Conservation (phyloP, 2,113 vertebrate species). For the Albula glossodonta region DNA sequence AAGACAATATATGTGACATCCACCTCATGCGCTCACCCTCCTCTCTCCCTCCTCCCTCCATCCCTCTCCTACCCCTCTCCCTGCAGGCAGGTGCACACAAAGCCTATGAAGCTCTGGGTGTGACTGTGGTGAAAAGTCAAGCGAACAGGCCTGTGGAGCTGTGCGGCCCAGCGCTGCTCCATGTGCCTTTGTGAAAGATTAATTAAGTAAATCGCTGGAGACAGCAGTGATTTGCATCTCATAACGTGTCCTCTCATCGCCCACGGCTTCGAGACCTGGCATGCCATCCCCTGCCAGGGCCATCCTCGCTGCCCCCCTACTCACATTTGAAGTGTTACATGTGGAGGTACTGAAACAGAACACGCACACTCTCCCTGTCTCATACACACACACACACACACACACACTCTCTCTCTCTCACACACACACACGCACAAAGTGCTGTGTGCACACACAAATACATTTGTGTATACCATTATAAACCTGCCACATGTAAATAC, state of each 20-base stretch:
- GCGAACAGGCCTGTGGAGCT: neutral
- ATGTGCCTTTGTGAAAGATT: conserved; percentile 31
- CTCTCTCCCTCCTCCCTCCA: too few species aligned
- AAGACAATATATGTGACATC: neutral
- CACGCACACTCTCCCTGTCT: conserved; percentile 14
- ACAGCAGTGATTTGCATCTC: conserved; percentile 44
- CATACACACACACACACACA: conserved; percentile 8
- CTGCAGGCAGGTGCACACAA: neutral
- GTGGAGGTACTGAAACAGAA: neutral
- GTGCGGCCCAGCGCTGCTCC: neutral
- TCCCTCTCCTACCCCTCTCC: neutral
- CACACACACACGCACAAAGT: neutral
- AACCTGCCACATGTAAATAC: neutral
- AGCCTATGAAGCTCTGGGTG: neutral
- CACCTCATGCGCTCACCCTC: neutral
- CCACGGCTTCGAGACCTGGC: conserved; percentile 36
- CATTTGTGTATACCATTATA: too few species aligned
- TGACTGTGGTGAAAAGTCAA: neutral
- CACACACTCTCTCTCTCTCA: neutral
- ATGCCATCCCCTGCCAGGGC: conserved; percentile 41
- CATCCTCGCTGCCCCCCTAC: conserved; percentile 19
- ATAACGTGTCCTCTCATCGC: conserved; percentile 42
- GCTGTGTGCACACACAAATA: neutral
- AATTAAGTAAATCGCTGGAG: conserved; percentile 44
- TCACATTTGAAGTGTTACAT: conserved; percentile 7